Evolutionary conservation across 2,797 vertebrate species (phyloP), one percentile per base, ranked within the genome.

Genomic region (Helicolenus hilgendorfi): DNA sequence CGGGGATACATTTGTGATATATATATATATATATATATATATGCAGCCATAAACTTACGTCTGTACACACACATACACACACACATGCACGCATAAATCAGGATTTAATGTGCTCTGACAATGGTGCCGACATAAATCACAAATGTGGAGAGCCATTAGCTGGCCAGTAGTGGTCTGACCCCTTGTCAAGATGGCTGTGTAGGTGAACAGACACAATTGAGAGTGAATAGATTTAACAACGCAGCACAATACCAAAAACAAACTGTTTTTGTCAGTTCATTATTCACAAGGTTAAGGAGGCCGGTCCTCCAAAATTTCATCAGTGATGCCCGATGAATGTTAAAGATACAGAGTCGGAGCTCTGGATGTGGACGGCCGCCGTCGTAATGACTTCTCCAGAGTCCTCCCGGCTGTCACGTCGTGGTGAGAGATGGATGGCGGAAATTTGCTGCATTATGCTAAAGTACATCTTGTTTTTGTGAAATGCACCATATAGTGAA

Each of bases 311-410:
- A 81, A 72, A 84, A 86, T 79, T 86, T 78, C 67, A 88, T 83
- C 73, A 71, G 70, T 22, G 55, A 69, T 1, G 69, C 53, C 56
- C 13, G 26, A 67, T 81, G 87, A 92, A 91, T 90, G 77, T 79
- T 79, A 72, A 89, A 71, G 68, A 85, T 27, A 18, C n/a, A 56
- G 24, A 77, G 14, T 27, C 11, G 1, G 60, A 69, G 59, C 65
- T 75, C 14, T 56, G 65, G 62, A 83, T 80, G 78, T 20, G 63
- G 87, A 68, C 71, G 20, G 29, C 45, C 3, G 24, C 65, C 11
- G 1, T n/a, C 1, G 3, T 90, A 91, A 89, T 91, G 81, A 88
- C 88, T 83, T 35, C 83, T 90, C 79, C 36, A 14, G 79, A 55
- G 85, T 68, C 84, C 60, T 74, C 18, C 45, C 29, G 13, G 69